Conservation (phyloP, 2,888 invertebrate species). For the Orchesella flavescens region DNA sequence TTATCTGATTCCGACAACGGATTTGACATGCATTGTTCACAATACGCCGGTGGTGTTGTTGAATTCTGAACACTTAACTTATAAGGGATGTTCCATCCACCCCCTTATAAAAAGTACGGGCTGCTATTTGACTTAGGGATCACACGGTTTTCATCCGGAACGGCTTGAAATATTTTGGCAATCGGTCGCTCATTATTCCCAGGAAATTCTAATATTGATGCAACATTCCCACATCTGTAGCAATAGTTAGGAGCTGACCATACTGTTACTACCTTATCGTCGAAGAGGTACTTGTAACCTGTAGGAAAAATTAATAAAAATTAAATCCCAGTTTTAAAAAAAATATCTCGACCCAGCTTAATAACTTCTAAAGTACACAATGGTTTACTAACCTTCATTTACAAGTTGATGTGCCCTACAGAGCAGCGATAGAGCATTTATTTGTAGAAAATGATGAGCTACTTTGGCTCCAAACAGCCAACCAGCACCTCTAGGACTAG, state of each 20-base stretch:
- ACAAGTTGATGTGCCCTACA: slow-evolving; percentile 99
- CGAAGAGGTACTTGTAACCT: slow-evolving; percentile 99
- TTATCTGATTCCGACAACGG: too few relatives aligned
- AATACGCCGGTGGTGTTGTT: neutral
- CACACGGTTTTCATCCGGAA: slow-evolving; percentile 94
- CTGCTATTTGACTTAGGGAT: slow-evolving; percentile 94
- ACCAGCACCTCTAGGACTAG: slow-evolving; percentile 96
- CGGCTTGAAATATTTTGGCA: slow-evolving; percentile 93
- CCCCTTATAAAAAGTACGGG: slow-evolving; percentile 91
- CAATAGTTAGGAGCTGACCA: slow-evolving; percentile 99
- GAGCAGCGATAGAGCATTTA: slow-evolving; percentile 93
- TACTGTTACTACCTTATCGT: slow-evolving; percentile 95
- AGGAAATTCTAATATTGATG: slow-evolving; percentile 93
- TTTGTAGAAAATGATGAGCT: slow-evolving; percentile 93
- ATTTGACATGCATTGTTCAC: too few relatives aligned
- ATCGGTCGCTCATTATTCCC: slow-evolving; percentile 80
- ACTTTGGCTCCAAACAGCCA: slow-evolving; percentile 97
- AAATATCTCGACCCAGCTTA: too few relatives aligned
- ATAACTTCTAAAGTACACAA: too few relatives aligned
- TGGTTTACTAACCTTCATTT: slow-evolving; percentile 87
- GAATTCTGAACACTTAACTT: slow-evolving; percentile 22
- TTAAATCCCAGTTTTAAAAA: neutral
- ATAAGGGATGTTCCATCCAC: neutral
- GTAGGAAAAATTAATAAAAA: slow-evolving; percentile 73
- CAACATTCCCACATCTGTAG: slow-evolving; percentile 98